Evolutionary conservation across 2,888 invertebrate genomes (phyloP).

Genomic region (Elaeidobius kamerunicus): DNA sequence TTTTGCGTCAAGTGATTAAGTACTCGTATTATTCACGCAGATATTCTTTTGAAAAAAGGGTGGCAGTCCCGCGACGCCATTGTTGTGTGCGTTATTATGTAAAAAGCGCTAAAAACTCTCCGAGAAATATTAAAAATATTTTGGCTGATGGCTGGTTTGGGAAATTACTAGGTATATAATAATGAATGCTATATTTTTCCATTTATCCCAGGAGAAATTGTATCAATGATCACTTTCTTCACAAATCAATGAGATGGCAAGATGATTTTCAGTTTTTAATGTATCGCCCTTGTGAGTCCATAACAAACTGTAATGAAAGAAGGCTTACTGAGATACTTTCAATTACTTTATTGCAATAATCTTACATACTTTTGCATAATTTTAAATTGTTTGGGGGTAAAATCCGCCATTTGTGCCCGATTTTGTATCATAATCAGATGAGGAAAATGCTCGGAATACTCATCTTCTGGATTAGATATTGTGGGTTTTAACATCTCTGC

Average conservation of each 20-base stretch:
- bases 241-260: no score
- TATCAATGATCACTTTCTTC: no score
- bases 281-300: no score
- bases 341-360: no score
- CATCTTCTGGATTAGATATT: constrained; percentile 63
- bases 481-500: constrained; percentile 87
- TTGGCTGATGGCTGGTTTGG: constrained; percentile 15
- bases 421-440: constrained; percentile 83
- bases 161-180: constrained; percentile 14
- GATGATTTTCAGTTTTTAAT: no score
- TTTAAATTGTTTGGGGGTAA: constrained; percentile 57
- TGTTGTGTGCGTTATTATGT: constrained; percentile 21
- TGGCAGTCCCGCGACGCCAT: constrained; percentile 26
- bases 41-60: constrained; percentile 31
- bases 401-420: constrained; percentile 72
- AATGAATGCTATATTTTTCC: constrained; percentile 5
- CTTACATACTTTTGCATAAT: constrained; percentile 63
- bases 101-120: constrained; percentile 16
- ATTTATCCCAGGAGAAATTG: constrained; percentile 13
- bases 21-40: constrained; percentile 30
- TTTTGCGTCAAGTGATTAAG: constrained; percentile 44
- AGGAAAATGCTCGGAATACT: constrained; percentile 74
- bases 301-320: no score
- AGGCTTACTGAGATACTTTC: no score
- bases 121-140: constrained; percentile 13